Conservation (phyloP, 2,113 vertebrate genomes). For the Eptatretus burgeri region DNA sequence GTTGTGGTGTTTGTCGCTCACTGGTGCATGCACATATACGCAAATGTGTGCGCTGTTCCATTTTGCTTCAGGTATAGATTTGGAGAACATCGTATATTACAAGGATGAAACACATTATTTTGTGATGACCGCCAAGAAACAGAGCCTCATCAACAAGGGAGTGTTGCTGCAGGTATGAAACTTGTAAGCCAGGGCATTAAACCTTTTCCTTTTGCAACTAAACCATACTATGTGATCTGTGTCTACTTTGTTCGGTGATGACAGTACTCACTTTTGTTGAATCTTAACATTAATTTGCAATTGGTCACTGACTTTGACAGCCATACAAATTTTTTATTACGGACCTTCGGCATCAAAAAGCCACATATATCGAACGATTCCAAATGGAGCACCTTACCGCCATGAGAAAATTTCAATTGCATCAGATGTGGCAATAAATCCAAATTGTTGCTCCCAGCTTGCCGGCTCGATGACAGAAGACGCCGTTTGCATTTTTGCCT, state of each 20-base stretch:
- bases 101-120: slow-evolving; percentile 92
- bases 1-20: neutral
- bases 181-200: neutral
- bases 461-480: too few relatives aligned
- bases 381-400: neutral
- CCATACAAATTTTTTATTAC: too few relatives aligned
- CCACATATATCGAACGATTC: neutral
- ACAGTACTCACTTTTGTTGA: neutral
- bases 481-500: too few relatives aligned
- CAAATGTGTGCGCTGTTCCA: slow-evolving; percentile 7
- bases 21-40: neutral
- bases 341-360: too few relatives aligned
- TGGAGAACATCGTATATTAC: slow-evolving; percentile 98
- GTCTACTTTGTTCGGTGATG: slow-evolving; percentile 8
- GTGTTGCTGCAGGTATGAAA: slow-evolving; percentile 55
- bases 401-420: too few relatives aligned
- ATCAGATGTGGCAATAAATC: neutral
- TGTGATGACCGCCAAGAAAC: slow-evolving; percentile 97
- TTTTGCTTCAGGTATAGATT: slow-evolving; percentile 43
- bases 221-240: neutral
- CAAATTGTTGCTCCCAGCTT: neutral
- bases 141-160: slow-evolving; percentile 74
- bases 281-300: too few relatives aligned
- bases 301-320: too few relatives aligned
- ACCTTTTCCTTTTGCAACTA: neutral